phyloP scores from a whole-genome alignment of 1,140 invertebrate genomes.

The Cheumatopsyche charites region DNA sequence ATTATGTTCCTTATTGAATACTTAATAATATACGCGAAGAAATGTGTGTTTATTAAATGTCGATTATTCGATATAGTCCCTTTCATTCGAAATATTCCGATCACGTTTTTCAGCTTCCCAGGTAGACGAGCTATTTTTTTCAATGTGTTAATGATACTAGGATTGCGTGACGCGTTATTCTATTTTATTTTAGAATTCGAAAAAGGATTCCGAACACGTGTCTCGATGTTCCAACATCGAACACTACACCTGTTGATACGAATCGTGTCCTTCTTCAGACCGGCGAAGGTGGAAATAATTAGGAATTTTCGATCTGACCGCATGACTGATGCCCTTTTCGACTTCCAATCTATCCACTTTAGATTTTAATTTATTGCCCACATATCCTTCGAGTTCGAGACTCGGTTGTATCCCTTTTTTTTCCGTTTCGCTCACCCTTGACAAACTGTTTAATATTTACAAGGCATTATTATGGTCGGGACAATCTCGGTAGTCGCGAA shows the following conservation, averaged over 20 bases:
- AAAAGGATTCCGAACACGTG: constrained; percentile 21
- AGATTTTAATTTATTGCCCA: neutral
- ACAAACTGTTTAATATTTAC: constrained; percentile 45
- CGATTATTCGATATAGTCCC: no score
- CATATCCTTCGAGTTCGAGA: neutral
- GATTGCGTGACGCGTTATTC: constrained; percentile 17
- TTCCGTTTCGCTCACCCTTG: neutral
- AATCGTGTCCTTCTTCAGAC: neutral
- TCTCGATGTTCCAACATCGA: neutral
- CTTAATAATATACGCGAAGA: no score
- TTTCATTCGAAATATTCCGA: neutral
- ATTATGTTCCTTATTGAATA: no score
- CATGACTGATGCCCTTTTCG: constrained; percentile 15
- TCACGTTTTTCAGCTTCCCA: constrained; percentile 1
- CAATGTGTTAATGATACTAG: neutral
- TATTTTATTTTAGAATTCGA: neutral
- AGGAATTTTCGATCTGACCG: constrained; percentile 7
- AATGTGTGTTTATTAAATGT: no score
- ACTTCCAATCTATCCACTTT: constrained; percentile 10
- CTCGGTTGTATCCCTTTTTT: neutral
- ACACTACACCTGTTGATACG: constrained; percentile 25
- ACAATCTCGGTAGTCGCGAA: neutral
- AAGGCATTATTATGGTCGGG: constrained; percentile 36
- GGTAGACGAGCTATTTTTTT: constrained; percentile 2
- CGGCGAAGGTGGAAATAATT: constrained; percentile 6